These are phyloP conservation scores for Mus caroli DNA, from an alignment of 2,797 vertebrate genomes.

Conservation along the genomic window DNA sequence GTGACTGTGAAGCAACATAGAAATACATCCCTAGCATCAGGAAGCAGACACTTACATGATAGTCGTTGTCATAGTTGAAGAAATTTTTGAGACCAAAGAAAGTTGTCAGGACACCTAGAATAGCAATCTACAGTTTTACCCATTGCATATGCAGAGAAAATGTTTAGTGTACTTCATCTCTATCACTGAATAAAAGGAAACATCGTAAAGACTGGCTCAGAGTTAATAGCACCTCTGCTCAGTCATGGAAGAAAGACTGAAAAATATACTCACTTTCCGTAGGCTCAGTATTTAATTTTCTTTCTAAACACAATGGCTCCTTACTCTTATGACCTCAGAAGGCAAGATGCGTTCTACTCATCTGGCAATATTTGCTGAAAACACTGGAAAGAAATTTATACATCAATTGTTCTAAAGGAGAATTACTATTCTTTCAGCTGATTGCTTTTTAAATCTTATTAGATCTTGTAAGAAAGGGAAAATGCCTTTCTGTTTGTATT, in stretches of 20 bases:
- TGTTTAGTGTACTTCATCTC: background rate
- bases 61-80: background rate
- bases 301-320: background rate
- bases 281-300: background rate
- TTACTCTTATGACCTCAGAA: background rate
- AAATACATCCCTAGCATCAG: background rate
- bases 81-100: background rate
- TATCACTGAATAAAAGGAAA: background rate
- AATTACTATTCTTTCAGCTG: background rate
- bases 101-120: background rate
- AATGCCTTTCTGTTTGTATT: background rate
- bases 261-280: background rate
- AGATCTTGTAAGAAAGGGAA: background rate
- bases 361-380: background rate
- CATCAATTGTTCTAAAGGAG: background rate
- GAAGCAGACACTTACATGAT: background rate
- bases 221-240: background rate
- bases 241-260: background rate
- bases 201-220: background rate
- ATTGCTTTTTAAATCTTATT: background rate
- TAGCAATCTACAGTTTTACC: background rate
- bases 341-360: background rate
- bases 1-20: background rate
- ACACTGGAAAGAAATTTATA: background rate
- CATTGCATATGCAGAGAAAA: background rate